These are phyloP conservation scores for Mayetiola destructor DNA, from an alignment of 2,888 invertebrate genomes.

Conservation along the genomic window DNA sequence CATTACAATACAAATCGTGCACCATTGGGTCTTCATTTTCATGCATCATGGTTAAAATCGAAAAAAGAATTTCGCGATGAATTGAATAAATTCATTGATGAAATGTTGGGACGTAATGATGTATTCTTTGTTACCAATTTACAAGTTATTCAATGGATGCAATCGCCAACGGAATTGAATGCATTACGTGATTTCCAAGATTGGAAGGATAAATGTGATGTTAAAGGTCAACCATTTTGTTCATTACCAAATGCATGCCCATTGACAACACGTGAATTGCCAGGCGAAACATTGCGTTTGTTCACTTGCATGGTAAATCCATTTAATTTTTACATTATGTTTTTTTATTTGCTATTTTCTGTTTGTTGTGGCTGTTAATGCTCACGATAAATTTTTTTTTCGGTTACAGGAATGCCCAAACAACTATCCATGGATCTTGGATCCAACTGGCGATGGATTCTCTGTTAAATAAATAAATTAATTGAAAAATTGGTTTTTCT, in stretches of 20 bases:
- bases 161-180: conserved; percentile 77
- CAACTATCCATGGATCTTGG: conserved; percentile 88
- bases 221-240: conserved; percentile 85
- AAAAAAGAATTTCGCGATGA: conserved; percentile 87
- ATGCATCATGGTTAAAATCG: conserved; percentile 88
- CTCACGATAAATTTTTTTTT: too few relatives aligned
- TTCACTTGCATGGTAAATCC: conserved; percentile 94
- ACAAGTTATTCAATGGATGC: conserved; percentile 92
- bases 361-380: too few relatives aligned
- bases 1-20: conserved; percentile 88
- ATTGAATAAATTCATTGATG: conserved; percentile 83
- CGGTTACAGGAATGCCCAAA: conserved; percentile 93
- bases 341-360: too few relatives aligned
- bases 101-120: conserved; percentile 75
- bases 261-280: conserved; percentile 74
- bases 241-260: conserved; percentile 85
- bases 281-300: conserved; percentile 79
- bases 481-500: neutral
- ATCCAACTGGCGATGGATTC: conserved; percentile 89
- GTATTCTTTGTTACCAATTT: conserved; percentile 87
- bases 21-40: conserved; percentile 83
- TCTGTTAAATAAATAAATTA: conserved; percentile 43
- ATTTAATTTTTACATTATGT: too few relatives aligned
- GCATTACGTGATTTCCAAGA: conserved; percentile 80
- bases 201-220: conserved; percentile 88